phyloP scores from a whole-genome alignment of 2,888 invertebrate species.

The Crossocerus cetratus region DNA sequence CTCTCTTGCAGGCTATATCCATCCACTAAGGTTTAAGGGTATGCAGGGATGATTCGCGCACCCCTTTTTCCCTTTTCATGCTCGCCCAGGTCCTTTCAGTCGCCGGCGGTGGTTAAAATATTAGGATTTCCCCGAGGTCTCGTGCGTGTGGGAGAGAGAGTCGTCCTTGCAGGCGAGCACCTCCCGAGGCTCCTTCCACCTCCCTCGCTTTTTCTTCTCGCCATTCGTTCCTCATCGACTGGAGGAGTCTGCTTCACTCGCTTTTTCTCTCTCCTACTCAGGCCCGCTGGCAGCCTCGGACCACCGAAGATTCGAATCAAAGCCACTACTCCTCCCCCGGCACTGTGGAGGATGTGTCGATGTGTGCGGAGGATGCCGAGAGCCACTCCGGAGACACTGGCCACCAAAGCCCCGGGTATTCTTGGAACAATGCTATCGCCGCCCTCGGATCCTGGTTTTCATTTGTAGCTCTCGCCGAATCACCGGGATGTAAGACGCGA shows the following conservation, averaged over 20 bases:
- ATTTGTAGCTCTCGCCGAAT: background rate
- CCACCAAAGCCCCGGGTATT: background rate
- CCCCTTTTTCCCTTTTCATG: constrained; percentile 66
- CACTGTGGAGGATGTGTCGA: background rate
- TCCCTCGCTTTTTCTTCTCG: background rate
- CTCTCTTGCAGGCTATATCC: constrained; percentile 26
- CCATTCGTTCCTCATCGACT: constrained; percentile 18
- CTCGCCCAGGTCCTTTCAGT: constrained; percentile 63
- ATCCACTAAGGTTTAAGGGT: constrained; percentile 47
- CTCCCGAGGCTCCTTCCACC: background rate
- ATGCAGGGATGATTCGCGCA: constrained; percentile 53
- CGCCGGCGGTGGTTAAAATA: constrained; percentile 66
- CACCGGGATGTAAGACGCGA: background rate
- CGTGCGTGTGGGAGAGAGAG: constrained; percentile 32
- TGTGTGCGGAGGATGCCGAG: too few species aligned
- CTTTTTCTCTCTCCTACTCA: constrained; percentile 18
- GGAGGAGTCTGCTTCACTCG: constrained; percentile 24
- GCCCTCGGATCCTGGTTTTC: background rate
- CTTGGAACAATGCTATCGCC: constrained; percentile 3
- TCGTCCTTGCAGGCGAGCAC: constrained; percentile 13
- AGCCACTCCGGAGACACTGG: too few species aligned
- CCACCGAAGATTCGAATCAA: constrained; percentile 29
- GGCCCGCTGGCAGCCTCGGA: constrained; percentile 18
- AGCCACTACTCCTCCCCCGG: background rate
- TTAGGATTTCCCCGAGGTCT: constrained; percentile 65